Conservation (phyloP, 2,888 invertebrate genomes). For the Gibbula magus region DNA sequence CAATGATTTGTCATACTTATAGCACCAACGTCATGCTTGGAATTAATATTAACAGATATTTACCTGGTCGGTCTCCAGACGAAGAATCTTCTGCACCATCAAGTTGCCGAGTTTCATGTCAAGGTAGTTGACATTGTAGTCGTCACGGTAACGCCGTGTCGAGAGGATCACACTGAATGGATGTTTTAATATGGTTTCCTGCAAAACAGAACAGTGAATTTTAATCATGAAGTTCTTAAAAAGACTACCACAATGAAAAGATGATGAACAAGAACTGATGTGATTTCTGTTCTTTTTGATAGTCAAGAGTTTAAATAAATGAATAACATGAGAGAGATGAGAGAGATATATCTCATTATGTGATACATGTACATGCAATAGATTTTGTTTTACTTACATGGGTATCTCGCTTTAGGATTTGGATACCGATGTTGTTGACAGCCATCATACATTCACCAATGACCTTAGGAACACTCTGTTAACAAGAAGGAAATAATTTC, state of each 20-base stretch:
- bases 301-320: too few relatives aligned
- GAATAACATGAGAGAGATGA: too few relatives aligned
- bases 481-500: not conserved
- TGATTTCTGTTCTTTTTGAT: too few relatives aligned
- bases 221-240: not conserved
- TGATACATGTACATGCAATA: not conserved
- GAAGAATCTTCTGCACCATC: constrained; percentile 94
- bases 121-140: constrained; percentile 77
- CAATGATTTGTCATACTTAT: too few relatives aligned
- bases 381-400: constrained; percentile 80
- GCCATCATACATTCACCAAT: constrained; percentile 93
- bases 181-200: constrained; percentile 93
- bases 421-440: constrained; percentile 93
- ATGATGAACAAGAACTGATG: too few relatives aligned
- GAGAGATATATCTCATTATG: too few relatives aligned
- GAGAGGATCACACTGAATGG: constrained; percentile 96
- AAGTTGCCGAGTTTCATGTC: constrained; percentile 98
- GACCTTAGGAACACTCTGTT: constrained; percentile 76
- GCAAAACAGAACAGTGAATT: constrained; percentile 36
- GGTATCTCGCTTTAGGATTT: constrained; percentile 92
- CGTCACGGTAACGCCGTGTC: constrained; percentile 80
- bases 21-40: too few relatives aligned
- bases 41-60: too few relatives aligned
- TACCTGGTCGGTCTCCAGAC: constrained; percentile 91
- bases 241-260: too few relatives aligned